phyloP scores from a whole-genome alignment of 35 echinoderm and acorn worm genomes.

The Lytechinus pictus region DNA sequence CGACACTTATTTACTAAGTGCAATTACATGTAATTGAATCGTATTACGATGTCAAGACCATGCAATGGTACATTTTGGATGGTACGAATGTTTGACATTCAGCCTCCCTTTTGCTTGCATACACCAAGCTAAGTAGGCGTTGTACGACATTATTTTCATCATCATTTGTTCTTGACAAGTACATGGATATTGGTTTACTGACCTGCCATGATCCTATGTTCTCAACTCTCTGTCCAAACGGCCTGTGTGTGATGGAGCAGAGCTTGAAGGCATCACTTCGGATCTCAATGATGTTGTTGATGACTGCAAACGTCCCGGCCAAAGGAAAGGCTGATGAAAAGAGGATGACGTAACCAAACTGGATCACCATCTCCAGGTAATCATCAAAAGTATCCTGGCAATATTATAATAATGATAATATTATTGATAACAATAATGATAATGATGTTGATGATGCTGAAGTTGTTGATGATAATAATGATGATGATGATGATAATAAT shows the following conservation, averaged over 20 bases:
- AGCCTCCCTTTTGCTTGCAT: too few relatives aligned
- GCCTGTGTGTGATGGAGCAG: slow-evolving; percentile 89
- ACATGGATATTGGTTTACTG: slow-evolving; percentile 43
- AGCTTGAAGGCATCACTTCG: slow-evolving; percentile 98
- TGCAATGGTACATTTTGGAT: too few relatives aligned
- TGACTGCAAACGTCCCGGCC: slow-evolving; percentile 82
- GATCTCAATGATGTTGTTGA: slow-evolving; percentile 93
- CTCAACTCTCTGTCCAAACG: slow-evolving; percentile 90
- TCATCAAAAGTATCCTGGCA: slow-evolving; percentile 95
- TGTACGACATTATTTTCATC: too few relatives aligned
- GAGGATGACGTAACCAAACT: slow-evolving; percentile 97
- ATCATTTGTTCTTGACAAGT: neutral
- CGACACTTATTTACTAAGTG: too few relatives aligned
- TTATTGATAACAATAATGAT: too few relatives aligned
- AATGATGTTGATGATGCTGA: too few relatives aligned
- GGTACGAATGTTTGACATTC: too few relatives aligned
- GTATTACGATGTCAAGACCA: too few relatives aligned
- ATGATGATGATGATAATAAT: neutral
- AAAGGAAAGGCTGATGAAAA: slow-evolving; percentile 99
- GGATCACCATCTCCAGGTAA: slow-evolving; percentile 98
- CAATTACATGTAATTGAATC: too few relatives aligned
- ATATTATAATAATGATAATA: neutral
- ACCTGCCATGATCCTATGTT: slow-evolving; percentile 99
- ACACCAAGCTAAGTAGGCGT: too few relatives aligned
- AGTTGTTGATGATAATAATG: too few relatives aligned